phyloP scores from a whole-genome alignment of 2,888 invertebrate species.

The Ochropacha duplaris region DNA sequence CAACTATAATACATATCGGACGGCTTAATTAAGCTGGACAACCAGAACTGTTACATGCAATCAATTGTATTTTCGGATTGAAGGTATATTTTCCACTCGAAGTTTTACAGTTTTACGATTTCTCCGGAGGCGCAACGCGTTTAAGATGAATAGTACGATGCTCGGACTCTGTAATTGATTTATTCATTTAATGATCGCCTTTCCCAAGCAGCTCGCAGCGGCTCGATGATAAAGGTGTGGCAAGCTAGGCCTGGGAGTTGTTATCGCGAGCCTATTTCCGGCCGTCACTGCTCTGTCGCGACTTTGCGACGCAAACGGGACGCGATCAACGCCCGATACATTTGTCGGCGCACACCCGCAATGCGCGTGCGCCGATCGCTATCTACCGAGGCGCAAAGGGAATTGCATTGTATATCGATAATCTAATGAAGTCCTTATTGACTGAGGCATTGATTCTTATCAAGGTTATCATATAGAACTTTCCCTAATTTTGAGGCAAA shows the following conservation, averaged over 20 bases:
- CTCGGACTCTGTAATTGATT: constrained; percentile 64
- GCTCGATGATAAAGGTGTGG: constrained; percentile 70
- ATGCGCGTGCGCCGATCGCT: constrained; percentile 52
- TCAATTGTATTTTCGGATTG: constrained; percentile 36
- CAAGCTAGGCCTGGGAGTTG: constrained; percentile 71
- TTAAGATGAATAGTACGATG: constrained; percentile 44
- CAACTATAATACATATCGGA: constrained; percentile 46
- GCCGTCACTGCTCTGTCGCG: constrained; percentile 71
- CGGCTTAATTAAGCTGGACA: constrained; percentile 49
- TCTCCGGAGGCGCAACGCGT: constrained; percentile 38
- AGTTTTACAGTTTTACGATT: constrained; percentile 51
- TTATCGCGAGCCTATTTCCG: constrained; percentile 80
- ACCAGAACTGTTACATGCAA: constrained; percentile 32
- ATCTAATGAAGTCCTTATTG: constrained; percentile 66
- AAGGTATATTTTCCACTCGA: constrained; percentile 36
- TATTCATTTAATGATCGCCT: constrained; percentile 76
- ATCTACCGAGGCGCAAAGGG: constrained; percentile 59
- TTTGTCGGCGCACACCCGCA: constrained; percentile 74
- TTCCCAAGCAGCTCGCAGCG: constrained; percentile 70
- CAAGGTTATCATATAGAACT: constrained; percentile 28
- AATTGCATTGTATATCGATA: constrained; percentile 69
- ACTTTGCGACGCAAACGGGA: constrained; percentile 49
- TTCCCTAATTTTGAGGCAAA: constrained; percentile 41
- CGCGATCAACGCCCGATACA: constrained; percentile 78
- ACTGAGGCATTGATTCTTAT: constrained; percentile 39